A percentile compares a stretch with the other conserved stretches of the same genome.
phyloP scores from a whole-genome alignment of 2,113 vertebrate species.

The Pteruthius melanotis region DNA sequence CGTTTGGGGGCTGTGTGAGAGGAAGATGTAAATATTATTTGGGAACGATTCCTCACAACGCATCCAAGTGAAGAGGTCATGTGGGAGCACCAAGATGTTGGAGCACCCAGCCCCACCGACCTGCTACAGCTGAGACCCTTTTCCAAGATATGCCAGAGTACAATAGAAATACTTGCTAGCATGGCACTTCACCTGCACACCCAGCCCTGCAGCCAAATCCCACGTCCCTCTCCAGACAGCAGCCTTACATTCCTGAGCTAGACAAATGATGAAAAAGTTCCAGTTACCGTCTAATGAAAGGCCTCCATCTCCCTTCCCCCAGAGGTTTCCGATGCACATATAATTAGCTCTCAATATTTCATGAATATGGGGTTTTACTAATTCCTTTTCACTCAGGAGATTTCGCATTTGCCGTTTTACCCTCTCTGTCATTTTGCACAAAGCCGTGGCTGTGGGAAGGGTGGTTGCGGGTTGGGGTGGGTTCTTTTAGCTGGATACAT shows the following conservation, averaged over 20 bases:
- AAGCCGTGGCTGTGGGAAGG: constrained; percentile 12
- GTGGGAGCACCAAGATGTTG: background rate
- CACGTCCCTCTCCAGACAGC: constrained; percentile 60
- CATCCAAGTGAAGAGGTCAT: background rate
- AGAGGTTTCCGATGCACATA: constrained; percentile 68
- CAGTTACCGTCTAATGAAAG: constrained; percentile 69
- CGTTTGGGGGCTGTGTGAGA: background rate
- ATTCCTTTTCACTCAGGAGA: constrained; percentile 67
- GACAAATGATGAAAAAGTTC: constrained; percentile 69
- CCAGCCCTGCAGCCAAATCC: constrained; percentile 67
- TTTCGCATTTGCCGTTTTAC: background rate
- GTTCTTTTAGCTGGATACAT: background rate
- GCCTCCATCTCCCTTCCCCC: constrained; percentile 63
- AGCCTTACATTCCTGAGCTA: constrained; percentile 67
- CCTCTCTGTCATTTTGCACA: constrained; percentile 54
- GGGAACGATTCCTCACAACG: background rate
- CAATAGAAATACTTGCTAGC: background rate
- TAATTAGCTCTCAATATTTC: constrained; percentile 64
- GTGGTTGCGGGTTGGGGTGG: background rate
- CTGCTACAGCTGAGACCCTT: background rate
- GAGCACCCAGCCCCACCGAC: background rate
- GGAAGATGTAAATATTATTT: background rate
- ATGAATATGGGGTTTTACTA: constrained; percentile 59
- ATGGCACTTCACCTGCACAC: constrained; percentile 58
- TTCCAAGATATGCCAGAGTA: background rate